phyloP scores from a whole-genome alignment of 2,113 vertebrate genomes.

The Pluvianellus socialis region DNA sequence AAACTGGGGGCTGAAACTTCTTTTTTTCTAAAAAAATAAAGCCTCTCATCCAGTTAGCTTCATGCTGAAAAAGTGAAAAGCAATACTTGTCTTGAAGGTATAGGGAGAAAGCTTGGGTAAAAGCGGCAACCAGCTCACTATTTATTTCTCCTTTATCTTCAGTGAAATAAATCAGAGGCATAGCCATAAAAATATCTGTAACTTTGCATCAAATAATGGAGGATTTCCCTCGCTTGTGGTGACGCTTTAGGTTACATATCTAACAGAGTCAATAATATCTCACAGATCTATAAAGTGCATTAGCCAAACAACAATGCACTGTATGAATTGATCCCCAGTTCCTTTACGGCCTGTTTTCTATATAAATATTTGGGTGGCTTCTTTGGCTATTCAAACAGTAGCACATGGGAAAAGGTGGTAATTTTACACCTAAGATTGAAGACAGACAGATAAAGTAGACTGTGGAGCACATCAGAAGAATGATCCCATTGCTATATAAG shows the following conservation, averaged over 20 bases:
- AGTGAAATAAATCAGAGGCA: not conserved
- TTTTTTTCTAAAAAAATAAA: not conserved
- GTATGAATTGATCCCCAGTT: not conserved
- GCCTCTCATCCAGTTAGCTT: not conserved
- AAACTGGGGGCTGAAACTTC: accelerated
- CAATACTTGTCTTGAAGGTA: not conserved
- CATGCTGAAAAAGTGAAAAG: not conserved
- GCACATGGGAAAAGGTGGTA: not conserved
- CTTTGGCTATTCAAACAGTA: not conserved
- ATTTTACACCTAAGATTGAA: not conserved
- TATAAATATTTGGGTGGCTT: not conserved
- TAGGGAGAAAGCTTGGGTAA: not conserved
- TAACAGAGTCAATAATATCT: not conserved
- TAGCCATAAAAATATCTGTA: not conserved
- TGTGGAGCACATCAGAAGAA: not conserved
- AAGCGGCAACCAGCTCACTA: not conserved
- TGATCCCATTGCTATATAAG: not conserved
- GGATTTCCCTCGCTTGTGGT: not conserved
- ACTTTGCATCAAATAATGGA: not conserved
- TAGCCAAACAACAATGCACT: not conserved
- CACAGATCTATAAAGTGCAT: not conserved
- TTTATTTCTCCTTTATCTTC: not conserved
- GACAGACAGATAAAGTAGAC: not conserved
- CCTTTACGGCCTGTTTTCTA: not conserved
- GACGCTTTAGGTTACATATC: not conserved